Evolutionary conservation across 2,113 vertebrate genomes (phyloP), one percentile per base, ranked within the genome.

Genomic region (Vireo altiloquus): DNA sequence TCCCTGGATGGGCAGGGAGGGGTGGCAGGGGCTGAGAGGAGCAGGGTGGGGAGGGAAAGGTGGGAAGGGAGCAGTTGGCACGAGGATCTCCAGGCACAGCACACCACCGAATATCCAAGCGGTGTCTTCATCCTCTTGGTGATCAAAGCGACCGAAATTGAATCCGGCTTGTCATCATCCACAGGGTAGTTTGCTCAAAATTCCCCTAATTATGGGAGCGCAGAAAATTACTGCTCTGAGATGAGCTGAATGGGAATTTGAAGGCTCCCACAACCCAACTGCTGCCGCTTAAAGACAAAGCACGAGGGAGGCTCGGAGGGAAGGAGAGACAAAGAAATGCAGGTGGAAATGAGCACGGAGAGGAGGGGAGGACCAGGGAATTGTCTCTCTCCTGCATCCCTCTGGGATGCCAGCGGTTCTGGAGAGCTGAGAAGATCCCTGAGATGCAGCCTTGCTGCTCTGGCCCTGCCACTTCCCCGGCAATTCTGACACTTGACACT

Each of bases 181-280:
- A 65, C 96, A 50, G 91, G 96, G 96, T 97, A 83, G 96, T 98
- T 98, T 97, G 97, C 95, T 98, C 97, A 88, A 98, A 98, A 97
- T 96, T 95, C 97, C 96, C 96, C 97, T 98, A 97, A 98, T 98
- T 98, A 97, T 85, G 95, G 95, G 96, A 97, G 97, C 90, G 97
- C 84, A 93, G 96, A 70, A 98, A 98, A 98, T 98, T 95, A 75
- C 95, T 92, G 90, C 49, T 93, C 93, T 94, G 13, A 59, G 88
- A 92, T 87, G 92, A 87, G 39, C 81, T 93, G 97, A 96, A 96
- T 71, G 91, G 96, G 93, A 97, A 97, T 97, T 95, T 37, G 90
- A 94, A 95, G 89, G 96, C 83, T 92, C 94, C 93, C 95, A 90
- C 64, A 91, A 91, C 83, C 74, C 79, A 82, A 79, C 85, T 89